Conservation (phyloP, 2,797 vertebrate species). For the Tangara arthus region DNA sequence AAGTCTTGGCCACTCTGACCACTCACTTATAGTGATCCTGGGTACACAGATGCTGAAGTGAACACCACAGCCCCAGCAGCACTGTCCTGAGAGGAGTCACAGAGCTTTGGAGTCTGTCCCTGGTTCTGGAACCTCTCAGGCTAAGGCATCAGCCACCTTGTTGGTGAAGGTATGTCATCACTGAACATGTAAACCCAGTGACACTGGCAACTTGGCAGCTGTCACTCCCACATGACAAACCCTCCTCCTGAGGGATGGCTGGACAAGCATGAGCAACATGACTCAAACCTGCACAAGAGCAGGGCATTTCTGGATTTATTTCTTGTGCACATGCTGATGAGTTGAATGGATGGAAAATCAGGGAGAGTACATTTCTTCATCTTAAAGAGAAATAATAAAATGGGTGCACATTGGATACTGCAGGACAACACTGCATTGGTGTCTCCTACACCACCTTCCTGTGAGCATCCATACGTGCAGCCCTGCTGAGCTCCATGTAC, state of each 20-base stretch:
- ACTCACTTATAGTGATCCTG: not conserved
- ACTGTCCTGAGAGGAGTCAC: not conserved
- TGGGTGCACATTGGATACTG: fast-evolving
- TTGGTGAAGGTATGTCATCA: not conserved
- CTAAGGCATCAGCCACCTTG: not conserved
- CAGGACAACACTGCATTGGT: not conserved
- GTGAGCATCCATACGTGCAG: not conserved
- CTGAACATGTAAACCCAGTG: not conserved
- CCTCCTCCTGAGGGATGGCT: not conserved
- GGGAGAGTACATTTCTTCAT: fast-evolving
- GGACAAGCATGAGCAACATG: not conserved
- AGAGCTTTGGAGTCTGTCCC: not conserved
- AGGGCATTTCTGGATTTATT: not conserved
- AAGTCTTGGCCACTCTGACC: not conserved
- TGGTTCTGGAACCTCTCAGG: not conserved
- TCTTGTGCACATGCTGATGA: not conserved
- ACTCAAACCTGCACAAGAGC: not conserved
- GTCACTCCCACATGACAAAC: not conserved
- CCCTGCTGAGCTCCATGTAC: not conserved
- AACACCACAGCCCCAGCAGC: not conserved
- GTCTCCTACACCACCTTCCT: not conserved
- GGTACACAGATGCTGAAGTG: not conserved
- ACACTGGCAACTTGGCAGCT: not conserved
- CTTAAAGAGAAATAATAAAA: not conserved
- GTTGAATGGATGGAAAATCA: not conserved